These are phyloP conservation scores for Macrocentrus cingulum DNA, from an alignment of 1,140 invertebrate species.

Conservation along the genomic window DNA sequence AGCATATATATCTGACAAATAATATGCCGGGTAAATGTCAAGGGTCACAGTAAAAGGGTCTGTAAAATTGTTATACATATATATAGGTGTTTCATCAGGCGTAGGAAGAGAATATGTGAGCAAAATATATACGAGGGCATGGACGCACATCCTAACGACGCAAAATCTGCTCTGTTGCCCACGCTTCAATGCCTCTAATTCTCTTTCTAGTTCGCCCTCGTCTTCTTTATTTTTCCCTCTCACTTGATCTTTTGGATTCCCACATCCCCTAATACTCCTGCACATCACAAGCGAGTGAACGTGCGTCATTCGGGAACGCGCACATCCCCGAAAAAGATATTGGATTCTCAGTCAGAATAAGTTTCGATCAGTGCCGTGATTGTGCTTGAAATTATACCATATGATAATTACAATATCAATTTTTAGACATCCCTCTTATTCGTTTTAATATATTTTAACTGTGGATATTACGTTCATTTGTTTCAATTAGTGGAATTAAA, in stretches of 20 bases:
- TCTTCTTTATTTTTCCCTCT: background rate
- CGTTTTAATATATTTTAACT: no score
- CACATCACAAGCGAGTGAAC: background rate
- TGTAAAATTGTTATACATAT: no score
- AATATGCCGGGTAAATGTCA: no score
- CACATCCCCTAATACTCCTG: background rate
- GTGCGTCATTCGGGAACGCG: background rate
- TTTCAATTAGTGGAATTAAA: no score
- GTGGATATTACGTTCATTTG: no score
- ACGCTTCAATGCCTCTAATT: background rate
- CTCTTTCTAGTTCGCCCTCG: background rate
- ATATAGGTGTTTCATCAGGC: no score
- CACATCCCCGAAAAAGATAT: background rate
- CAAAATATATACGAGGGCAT: background rate
- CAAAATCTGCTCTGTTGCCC: background rate
- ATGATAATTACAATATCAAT: no score
- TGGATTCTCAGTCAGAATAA: background rate
- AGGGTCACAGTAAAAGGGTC: no score
- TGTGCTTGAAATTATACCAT: no score
- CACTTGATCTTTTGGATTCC: background rate
- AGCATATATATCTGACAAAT: no score
- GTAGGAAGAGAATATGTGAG: background rate
- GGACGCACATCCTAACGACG: conserved; percentile 1
- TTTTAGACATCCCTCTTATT: no score
- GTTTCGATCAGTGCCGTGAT: no score